Base-by-base conservation (phyloP, 2,113 vertebrate species). In the Taurulus bubalis region DNA sequence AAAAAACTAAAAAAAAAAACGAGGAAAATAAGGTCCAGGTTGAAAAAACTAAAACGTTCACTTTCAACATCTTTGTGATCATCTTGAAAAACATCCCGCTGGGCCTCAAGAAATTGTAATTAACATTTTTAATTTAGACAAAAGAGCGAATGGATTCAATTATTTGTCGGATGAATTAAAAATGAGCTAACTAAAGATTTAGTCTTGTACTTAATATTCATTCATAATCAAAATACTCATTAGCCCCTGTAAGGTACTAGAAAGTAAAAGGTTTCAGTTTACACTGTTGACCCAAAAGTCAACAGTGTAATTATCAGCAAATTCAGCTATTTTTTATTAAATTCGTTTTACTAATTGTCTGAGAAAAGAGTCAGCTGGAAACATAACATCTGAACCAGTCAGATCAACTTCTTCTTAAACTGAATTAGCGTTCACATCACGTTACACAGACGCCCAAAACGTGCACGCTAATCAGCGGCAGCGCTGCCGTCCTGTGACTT, bases 401-500 rank as follows among this genome's bases (percentile, higher is more conserved):
- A 24, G 12, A 26, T 62, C 12, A 38, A 18, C 8, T 55, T 24
- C 34, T 18, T 63, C 30, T 59, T 9, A 40, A 53, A 8, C 68
- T 62, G 62, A 6, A 77, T 56, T 58, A 42, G 59, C 22, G 7
- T 34, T 36, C 45, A 62, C 18, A 10, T 53, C 75, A 53, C 45
- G 28, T 34, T 26, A 71, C 4, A 47, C 49, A 58, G 49, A 49
- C 58, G 34, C 11, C n/a, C 53, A 83, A 4, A 34, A 6, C 34
- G 34, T 47, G 79, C 86, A 89, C 62, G 47, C 58, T 89, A 93
- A 94, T 85, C 34, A 86, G 87, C 68, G 75, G 81, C 88, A 86
- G 55, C 77, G 26, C n/a, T 10, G 32, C 71, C 0, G 56, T 90
- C 94, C 74, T 89, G 90, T 94, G 94, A 96, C 92, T 82, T 77